These are phyloP conservation scores for Cataglyphis cursor DNA, from an alignment of 2,888 invertebrate species.

Conservation along the genomic window DNA sequence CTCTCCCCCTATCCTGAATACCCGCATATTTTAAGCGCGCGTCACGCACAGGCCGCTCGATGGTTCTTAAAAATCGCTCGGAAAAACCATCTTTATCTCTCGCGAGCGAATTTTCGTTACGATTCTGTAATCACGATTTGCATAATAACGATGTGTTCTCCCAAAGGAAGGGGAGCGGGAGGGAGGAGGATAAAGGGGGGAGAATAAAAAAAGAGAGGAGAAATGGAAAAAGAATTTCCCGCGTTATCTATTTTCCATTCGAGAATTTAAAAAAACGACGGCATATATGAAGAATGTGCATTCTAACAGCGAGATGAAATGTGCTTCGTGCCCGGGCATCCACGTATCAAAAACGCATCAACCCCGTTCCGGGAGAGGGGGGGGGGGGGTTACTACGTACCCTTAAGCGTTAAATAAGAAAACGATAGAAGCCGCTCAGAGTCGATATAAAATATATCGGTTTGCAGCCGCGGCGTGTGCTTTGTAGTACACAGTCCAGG, in stretches of 20 bases:
- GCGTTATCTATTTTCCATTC: constrained; percentile 35
- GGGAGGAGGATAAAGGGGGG: neutral
- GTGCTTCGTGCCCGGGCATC: constrained; percentile 21
- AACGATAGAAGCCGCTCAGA: neutral
- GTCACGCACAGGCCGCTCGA: constrained; percentile 24
- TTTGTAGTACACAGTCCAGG: constrained; percentile 4
- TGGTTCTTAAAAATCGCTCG: constrained; percentile 26
- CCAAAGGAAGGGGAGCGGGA: neutral
- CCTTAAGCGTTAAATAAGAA: constrained; percentile 46
- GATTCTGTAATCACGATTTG: constrained; percentile 19
- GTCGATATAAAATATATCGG: neutral
- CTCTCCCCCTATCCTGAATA: neutral
- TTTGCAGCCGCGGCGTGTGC: neutral
- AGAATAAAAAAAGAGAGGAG: neutral
- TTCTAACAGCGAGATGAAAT: constrained; percentile 17
- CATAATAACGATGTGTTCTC: constrained; percentile 19
- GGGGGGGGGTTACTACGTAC: neutral
- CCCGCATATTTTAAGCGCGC: constrained; percentile 42
- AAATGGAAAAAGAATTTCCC: neutral
- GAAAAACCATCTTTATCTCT: neutral
- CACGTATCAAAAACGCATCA: constrained; percentile 39
- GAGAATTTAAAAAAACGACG: constrained; percentile 23
- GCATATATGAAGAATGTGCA: constrained; percentile 32
- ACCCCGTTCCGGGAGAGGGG: neutral
- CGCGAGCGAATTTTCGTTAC: constrained; percentile 32